Conservation (phyloP, 1,140 invertebrate genomes). For the Papilio helenus region DNA sequence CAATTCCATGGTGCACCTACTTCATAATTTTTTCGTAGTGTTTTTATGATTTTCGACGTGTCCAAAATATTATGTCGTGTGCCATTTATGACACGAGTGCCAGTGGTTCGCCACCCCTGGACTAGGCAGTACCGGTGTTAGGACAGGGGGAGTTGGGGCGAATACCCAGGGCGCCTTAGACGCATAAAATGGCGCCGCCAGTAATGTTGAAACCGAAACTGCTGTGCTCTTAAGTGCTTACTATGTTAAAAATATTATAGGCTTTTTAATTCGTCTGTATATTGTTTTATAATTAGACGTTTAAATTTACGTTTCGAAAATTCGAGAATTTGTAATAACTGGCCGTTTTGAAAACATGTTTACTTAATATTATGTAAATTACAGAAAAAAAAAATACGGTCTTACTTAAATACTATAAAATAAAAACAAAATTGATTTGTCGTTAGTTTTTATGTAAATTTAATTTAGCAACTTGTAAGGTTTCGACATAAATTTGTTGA, state of each 20-base stretch:
- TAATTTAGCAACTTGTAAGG: not conserved
- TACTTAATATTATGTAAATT: not conserved
- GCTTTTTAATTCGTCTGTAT: not conserved
- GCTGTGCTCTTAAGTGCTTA: not conserved
- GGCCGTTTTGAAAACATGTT: not conserved
- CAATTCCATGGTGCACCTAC: too few relatives aligned
- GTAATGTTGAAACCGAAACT: too few relatives aligned
- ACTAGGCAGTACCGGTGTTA: too few relatives aligned
- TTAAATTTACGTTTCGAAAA: not conserved
- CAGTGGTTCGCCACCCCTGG: too few relatives aligned
- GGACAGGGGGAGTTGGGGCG: too few relatives aligned
- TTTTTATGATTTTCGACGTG: too few relatives aligned
- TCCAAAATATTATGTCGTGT: too few relatives aligned
- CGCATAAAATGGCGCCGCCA: too few relatives aligned
- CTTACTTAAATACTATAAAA: not conserved
- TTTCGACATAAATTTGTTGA: not conserved
- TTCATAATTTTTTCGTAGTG: too few relatives aligned
- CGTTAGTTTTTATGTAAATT: conserved; percentile 1
- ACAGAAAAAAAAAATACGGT: not conserved
- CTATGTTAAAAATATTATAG: not conserved
- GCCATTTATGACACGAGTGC: too few relatives aligned
- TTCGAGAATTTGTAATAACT: not conserved
- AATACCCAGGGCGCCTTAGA: too few relatives aligned
- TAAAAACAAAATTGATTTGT: not conserved
- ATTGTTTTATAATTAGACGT: not conserved